Percentiles rank a stretch among this genome's conserved stretches.
These are phyloP conservation scores for Andrena trimmerana DNA, from an alignment of 2,888 invertebrate genomes.

Conservation along the genomic window DNA sequence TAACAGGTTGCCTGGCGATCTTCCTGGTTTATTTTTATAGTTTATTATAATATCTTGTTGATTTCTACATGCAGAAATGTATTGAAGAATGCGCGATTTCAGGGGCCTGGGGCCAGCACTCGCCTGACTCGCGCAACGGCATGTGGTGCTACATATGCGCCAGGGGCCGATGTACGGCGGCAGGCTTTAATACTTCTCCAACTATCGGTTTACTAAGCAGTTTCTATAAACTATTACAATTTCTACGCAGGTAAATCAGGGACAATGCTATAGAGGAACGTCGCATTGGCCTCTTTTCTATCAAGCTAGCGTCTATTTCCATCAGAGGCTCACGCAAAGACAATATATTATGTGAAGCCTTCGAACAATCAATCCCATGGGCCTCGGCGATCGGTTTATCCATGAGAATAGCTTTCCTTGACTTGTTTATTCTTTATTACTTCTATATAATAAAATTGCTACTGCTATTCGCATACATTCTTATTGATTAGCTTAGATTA, in stretches of 20 bases:
- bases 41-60: background rate
- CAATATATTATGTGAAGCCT: constrained; percentile 51
- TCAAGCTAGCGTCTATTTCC: background rate
- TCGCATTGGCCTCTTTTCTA: accelerated
- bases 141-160: constrained; percentile 72
- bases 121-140: constrained; percentile 68
- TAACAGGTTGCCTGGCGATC: no score
- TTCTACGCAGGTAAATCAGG: background rate
- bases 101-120: constrained; percentile 31
- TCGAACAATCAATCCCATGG: constrained; percentile 20
- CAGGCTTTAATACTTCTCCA: background rate
- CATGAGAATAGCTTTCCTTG: constrained; percentile 26
- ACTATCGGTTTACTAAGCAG: constrained; percentile 10
- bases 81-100: background rate
- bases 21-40: background rate
- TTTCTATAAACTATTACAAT: background rate
- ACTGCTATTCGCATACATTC: background rate
- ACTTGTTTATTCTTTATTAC: background rate
- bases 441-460: background rate
- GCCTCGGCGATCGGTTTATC: constrained; percentile 40
- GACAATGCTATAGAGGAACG: background rate
- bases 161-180: constrained; percentile 61
- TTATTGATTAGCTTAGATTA: background rate
- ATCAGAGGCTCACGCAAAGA: constrained; percentile 51
- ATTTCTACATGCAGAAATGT: background rate